phyloP scores from a whole-genome alignment of 2,113 vertebrate genomes.

The Macquaria australasica region DNA sequence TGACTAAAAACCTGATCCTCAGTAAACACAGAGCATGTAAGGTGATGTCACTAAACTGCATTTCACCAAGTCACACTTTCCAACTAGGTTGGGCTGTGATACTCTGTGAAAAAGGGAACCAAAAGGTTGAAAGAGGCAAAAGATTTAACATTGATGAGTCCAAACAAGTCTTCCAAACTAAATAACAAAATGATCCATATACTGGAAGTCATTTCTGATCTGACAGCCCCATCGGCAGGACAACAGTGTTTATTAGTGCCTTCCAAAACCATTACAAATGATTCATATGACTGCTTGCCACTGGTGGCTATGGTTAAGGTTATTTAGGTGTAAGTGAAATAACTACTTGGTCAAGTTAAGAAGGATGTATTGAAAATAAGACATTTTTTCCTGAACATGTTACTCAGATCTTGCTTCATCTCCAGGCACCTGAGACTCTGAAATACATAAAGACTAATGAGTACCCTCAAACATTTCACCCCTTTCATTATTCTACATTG shows the following conservation, averaged over 20 bases:
- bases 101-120: background rate
- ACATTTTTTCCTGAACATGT: background rate
- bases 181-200: background rate
- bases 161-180: background rate
- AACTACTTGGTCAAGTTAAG: background rate
- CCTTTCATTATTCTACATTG: background rate
- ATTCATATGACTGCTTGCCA: background rate
- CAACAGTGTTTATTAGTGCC: background rate
- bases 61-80: background rate
- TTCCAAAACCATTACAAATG: background rate
- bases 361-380: background rate
- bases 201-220: background rate
- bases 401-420: background rate
- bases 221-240: background rate
- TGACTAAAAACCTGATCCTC: slow-evolving; percentile 7
- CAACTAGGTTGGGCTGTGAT: background rate
- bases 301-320: background rate
- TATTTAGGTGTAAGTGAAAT: background rate
- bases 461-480: background rate
- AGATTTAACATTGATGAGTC: background rate
- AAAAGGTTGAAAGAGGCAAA: background rate
- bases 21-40: background rate
- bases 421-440: background rate
- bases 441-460: slow-evolving; percentile 22
- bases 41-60: background rate